Evolutionary conservation across 2,888 invertebrate species (phyloP).

Genomic region (Chymomyza procnemis): DNA sequence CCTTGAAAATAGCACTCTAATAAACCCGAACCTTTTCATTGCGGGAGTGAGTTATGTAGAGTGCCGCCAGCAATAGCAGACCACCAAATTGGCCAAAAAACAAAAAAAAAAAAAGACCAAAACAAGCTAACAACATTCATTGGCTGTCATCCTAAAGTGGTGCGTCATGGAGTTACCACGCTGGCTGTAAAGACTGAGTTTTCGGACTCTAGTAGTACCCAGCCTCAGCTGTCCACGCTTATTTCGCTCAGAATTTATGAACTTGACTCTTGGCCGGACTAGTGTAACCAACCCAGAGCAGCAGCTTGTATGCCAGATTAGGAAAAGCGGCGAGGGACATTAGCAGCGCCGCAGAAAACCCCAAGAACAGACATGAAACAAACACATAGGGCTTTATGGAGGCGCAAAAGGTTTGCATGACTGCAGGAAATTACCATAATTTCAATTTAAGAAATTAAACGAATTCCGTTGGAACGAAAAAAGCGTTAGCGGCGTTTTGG

Average conservation of each 20-base stretch:
- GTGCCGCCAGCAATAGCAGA: not conserved
- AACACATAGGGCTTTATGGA: slow-evolving; percentile 2
- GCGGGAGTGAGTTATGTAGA: not conserved
- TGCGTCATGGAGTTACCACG: slow-evolving; percentile 1
- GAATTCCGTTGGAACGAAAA: slow-evolving; percentile 53
- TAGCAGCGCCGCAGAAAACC: not conserved
- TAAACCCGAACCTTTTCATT: slow-evolving; percentile 17
- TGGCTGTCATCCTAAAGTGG: slow-evolving; percentile 42
- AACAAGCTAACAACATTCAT: slow-evolving; percentile 37
- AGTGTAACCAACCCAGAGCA: slow-evolving; percentile 15
- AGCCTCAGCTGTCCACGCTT: slow-evolving; percentile 16
- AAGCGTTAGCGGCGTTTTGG: slow-evolving; percentile 20
- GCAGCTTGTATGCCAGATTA: not conserved
- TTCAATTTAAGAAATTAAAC: slow-evolving; percentile 75
- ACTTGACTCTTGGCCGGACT: slow-evolving; percentile 64
- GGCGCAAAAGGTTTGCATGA: slow-evolving; percentile 66
- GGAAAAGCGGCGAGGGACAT: no score
- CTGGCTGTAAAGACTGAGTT: slow-evolving; percentile 14
- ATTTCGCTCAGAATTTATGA: slow-evolving; percentile 59
- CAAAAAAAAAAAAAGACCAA: no score
- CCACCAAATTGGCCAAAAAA: slow-evolving; percentile 30
- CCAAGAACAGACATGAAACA: slow-evolving; percentile 52
- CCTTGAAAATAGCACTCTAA: slow-evolving; percentile 46
- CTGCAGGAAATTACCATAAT: slow-evolving; percentile 74
- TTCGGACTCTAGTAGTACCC: not conserved